phyloP scores from a whole-genome alignment of 2,113 vertebrate genomes.

The Drymodes brunneopygia region DNA sequence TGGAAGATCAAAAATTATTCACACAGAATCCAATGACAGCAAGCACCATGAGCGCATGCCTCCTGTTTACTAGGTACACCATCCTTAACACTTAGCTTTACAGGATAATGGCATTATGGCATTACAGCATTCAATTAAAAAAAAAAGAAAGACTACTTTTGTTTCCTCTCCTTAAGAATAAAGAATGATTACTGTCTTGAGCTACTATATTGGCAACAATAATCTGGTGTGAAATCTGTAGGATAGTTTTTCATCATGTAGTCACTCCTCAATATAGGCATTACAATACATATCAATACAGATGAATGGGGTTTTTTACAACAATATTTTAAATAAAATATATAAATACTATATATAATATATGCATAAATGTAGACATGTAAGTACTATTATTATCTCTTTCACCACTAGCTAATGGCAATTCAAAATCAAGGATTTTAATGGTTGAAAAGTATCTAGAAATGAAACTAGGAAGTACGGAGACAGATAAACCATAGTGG shows the following conservation, averaged over 20 bases:
- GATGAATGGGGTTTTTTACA: accelerated
- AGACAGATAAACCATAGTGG: not conserved
- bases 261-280: not conserved
- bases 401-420: not conserved
- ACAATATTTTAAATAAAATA: not conserved
- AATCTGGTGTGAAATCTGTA: not conserved
- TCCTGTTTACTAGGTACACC: not conserved
- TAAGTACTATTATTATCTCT: not conserved
- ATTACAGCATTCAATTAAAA: not conserved
- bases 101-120: not conserved
- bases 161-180: not conserved
- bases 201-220: not conserved
- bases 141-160: too few species aligned
- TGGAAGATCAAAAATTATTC: not conserved
- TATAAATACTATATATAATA: not conserved
- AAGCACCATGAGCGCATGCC: not conserved
- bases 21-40: not conserved
- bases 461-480: not conserved
- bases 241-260: not conserved
- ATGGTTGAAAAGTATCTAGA: not conserved
- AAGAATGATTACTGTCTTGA: not conserved
- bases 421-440: not conserved
- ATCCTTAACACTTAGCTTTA: not conserved
- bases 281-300: not conserved
- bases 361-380: not conserved